Evolutionary conservation across 1,140 invertebrate species (phyloP).

Genomic region (Oncopeltus fasciatus): DNA sequence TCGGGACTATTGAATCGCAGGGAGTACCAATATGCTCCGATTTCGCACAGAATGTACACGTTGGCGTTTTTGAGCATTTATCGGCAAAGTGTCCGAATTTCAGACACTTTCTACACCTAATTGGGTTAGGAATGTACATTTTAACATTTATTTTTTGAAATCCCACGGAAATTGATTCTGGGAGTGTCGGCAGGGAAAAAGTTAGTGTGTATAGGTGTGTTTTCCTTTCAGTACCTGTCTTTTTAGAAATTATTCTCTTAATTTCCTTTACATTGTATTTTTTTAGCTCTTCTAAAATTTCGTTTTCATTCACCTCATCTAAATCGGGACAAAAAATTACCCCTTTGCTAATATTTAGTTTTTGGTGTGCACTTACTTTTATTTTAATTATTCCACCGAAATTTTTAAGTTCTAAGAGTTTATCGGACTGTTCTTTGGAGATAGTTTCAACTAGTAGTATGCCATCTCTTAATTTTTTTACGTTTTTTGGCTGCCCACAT

Average conservation of each 20-base stretch:
- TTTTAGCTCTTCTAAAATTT: not conserved
- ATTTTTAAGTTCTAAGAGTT: not conserved
- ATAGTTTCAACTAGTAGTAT: not conserved
- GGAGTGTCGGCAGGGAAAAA: too few relatives aligned
- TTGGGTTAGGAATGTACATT: too few relatives aligned
- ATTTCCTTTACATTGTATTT: not conserved
- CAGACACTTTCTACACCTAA: too few relatives aligned
- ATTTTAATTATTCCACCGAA: not conserved
- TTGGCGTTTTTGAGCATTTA: not conserved
- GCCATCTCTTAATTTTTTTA: too few relatives aligned
- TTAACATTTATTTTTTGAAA: too few relatives aligned
- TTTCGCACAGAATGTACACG: not conserved
- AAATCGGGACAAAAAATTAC: not conserved
- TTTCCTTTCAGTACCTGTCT: not conserved
- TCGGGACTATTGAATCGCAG: too few relatives aligned
- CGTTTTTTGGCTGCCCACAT: not conserved
- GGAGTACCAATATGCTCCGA: not conserved
- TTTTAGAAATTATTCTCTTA: not conserved
- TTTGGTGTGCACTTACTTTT: not conserved
- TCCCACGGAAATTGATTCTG: not conserved
- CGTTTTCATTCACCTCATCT: too few relatives aligned
- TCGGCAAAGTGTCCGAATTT: not conserved
- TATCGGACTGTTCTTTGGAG: not conserved
- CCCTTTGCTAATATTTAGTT: not conserved
- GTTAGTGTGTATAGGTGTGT: not conserved